These are phyloP conservation scores for Hemicordylus capensis DNA, from an alignment of 2,113 vertebrate species.

Conservation along the genomic window DNA sequence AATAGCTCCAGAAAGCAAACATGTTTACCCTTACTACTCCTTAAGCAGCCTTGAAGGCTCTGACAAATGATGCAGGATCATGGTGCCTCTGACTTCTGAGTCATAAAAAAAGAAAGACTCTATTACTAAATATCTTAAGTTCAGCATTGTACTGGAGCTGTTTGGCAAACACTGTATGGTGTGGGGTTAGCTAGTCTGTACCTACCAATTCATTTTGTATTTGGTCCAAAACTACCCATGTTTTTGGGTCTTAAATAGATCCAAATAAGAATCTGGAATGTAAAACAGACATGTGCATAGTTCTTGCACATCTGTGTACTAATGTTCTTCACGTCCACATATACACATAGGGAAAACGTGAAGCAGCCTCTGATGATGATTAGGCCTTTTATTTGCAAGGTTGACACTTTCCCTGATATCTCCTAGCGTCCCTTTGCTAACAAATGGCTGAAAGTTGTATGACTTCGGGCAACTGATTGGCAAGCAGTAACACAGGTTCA, in stretches of 20 bases:
- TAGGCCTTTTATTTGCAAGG: neutral
- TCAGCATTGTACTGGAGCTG: neutral
- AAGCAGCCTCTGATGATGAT: neutral
- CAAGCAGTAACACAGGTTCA: neutral
- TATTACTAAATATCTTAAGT: neutral
- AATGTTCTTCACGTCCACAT: neutral
- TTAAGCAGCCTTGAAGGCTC: neutral
- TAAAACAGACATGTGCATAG: neutral
- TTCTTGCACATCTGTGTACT: neutral
- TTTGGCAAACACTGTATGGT: neutral
- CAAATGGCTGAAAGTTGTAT: neutral
- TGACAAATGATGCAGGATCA: neutral
- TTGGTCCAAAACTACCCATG: neutral
- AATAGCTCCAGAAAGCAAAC: neutral
- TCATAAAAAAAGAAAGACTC: no score
- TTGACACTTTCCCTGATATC: neutral
- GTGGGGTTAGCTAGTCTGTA: neutral
- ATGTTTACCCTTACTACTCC: neutral
- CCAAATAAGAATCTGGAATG: neutral
- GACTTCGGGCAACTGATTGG: neutral
- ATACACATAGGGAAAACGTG: neutral
- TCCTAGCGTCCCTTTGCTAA: neutral
- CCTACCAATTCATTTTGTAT: neutral
- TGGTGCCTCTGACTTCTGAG: neutral
- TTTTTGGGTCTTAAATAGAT: neutral